phyloP scores from a whole-genome alignment of 2,888 invertebrate genomes.

The Toxonevra muliebris region DNA sequence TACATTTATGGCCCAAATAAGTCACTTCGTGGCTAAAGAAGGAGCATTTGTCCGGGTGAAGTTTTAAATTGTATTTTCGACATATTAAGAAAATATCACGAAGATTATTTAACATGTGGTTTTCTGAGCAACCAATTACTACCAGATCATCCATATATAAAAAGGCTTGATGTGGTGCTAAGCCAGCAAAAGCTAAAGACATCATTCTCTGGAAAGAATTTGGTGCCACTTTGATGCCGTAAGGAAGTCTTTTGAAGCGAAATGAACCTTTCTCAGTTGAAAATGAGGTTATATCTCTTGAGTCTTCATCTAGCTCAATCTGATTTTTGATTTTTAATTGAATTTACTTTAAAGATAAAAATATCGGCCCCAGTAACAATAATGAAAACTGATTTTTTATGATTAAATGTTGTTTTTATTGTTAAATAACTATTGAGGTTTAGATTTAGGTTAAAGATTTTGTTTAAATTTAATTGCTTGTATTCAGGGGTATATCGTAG shows the following conservation, averaged over 20 bases:
- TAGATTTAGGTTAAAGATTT: constrained; percentile 17
- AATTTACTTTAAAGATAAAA: background rate
- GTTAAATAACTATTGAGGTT: constrained; percentile 12
- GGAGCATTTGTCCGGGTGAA: constrained; percentile 72
- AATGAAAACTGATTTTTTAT: constrained; percentile 4
- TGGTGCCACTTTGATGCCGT: constrained; percentile 30
- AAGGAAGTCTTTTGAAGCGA: constrained; percentile 20
- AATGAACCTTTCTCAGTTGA: constrained; percentile 37
- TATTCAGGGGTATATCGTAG: constrained; percentile 18
- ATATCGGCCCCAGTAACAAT: constrained; percentile 9
- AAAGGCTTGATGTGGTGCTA: constrained; percentile 19
- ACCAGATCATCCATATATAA: constrained; percentile 27
- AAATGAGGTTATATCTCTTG: constrained; percentile 9
- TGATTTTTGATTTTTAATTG: background rate
- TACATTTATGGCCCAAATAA: constrained; percentile 70
- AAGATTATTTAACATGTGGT: constrained; percentile 28
- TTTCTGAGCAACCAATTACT: constrained; percentile 29
- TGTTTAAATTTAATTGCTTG: constrained; percentile 4
- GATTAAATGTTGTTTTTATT: background rate
- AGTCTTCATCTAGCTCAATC: too few relatives aligned
- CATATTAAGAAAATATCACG: constrained; percentile 21
- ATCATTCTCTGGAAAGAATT: constrained; percentile 29
- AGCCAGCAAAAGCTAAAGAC: constrained; percentile 18
- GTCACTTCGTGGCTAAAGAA: constrained; percentile 30
- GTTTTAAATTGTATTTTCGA: constrained; percentile 27